Evolutionary conservation across 1,140 invertebrate genomes (phyloP).

Genomic region (Drosophila lowei): DNA sequence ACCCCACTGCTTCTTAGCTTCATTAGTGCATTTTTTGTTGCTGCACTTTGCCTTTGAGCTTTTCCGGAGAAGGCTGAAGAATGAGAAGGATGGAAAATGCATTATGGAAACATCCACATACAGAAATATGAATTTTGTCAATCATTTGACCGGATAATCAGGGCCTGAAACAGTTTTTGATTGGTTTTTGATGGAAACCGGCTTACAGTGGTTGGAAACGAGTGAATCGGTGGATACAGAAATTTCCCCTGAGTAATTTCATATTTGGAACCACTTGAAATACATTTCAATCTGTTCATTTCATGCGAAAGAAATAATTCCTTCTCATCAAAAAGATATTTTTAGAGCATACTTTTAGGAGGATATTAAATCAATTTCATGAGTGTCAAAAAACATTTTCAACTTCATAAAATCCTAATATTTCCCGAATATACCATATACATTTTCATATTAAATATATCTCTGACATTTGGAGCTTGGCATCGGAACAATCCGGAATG

Average conservation of each 20-base stretch:
- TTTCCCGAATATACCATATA: no score
- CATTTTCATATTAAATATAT: neutral
- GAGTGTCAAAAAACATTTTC: neutral
- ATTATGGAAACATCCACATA: neutral
- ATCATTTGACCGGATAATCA: conserved; percentile 71
- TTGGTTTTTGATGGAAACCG: conserved; percentile 21
- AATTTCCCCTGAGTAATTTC: no score
- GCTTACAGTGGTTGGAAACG: conserved; percentile 19
- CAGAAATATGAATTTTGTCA: conserved; percentile 22
- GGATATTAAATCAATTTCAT: neutral
- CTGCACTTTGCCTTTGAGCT: conserved; percentile 10
- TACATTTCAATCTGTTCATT: no score
- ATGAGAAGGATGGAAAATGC: neutral
- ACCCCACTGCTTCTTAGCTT: conserved; percentile 36
- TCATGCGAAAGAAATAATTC: no score
- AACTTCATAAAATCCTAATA: no score
- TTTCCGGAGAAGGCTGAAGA: neutral
- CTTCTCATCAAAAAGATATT: neutral
- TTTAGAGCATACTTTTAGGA: conserved; percentile 10
- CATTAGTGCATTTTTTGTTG: conserved; percentile 54
- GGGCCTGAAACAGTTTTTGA: conserved; percentile 35
- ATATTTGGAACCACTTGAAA: no score
- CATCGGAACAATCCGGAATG: no score
- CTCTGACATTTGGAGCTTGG: neutral
- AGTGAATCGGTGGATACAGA: no score